Conservation (phyloP, 2,113 vertebrate genomes). For the Erythrocebus patas region DNA sequence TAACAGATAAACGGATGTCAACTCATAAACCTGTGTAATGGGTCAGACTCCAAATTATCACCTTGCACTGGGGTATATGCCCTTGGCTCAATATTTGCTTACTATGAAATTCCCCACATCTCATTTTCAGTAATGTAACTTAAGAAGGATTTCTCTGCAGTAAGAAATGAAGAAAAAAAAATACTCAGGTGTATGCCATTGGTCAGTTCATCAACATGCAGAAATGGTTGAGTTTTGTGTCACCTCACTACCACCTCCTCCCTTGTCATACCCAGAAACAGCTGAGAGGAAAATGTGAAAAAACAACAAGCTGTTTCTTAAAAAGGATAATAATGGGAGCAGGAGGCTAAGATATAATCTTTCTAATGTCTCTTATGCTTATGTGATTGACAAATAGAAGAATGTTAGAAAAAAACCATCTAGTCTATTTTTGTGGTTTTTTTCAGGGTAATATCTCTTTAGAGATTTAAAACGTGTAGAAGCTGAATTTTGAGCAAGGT, state of each 20-base stretch:
- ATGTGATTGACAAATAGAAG: not conserved
- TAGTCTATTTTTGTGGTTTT: not conserved
- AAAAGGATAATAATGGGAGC: not conserved
- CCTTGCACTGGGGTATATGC: not conserved
- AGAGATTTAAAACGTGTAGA: not conserved
- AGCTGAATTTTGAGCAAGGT: not conserved
- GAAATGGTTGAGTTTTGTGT: not conserved
- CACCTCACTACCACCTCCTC: not conserved
- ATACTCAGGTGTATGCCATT: not conserved
- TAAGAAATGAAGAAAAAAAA: constrained; percentile 22
- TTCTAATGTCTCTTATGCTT: constrained; percentile 5
- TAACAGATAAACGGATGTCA: constrained; percentile 21
- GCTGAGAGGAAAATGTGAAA: not conserved
- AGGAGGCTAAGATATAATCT: not conserved
- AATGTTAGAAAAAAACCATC: not conserved
- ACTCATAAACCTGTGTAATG: not conserved
- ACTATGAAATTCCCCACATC: not conserved
- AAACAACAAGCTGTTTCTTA: constrained; percentile 32
- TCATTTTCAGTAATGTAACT: not conserved
- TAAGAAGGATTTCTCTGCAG: not conserved
- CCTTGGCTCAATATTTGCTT: not conserved
- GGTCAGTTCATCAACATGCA: not conserved
- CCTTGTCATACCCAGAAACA: not conserved
- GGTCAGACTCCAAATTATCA: not conserved
- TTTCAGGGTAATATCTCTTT: constrained; percentile 1